Evolutionary conservation across 2,113 vertebrate genomes (phyloP), one percentile per base, ranked within the genome.

Genomic region (Nipponia nippon): DNA sequence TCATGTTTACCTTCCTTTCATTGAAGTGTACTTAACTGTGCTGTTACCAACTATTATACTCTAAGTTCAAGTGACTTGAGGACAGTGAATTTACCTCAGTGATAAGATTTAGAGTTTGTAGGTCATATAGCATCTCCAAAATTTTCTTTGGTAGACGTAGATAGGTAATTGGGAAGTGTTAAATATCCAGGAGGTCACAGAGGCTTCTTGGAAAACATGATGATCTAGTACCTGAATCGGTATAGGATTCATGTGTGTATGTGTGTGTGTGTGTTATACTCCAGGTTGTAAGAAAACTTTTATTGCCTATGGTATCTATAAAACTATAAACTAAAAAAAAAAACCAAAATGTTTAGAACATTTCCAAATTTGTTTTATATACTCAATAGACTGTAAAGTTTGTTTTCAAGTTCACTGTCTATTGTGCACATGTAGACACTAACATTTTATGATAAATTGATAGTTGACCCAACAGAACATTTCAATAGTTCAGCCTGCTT

Each of bases 381-480:
- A 75, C 61, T 80, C 78, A 78, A 36, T 40, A 91, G 72, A 49
- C 38, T 30, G 72, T 49, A 77, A 96, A 90, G 67, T 85, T 89
- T 92, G 16, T 69, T 91, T 95, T 89, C 55, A 87, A 87, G 69
- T 92, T 95, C 83, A 79, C 16, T 13, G 1, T 93, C 69, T 95
- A n/a, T n/a, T 84, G 53, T 73, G 53, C 32, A 58, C 6, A 70
- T 69, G 36, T 73, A 78, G 34, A 81, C 56, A n/a, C 32, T 75
- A 61, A 9, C 40, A 93, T 91, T 97, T 97, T 89, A 79, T 84
- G 50, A 93, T 84, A 95, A 92, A 87, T 49, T 84, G 25, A 63
- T 94, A 96, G 77, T 85, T 96, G 94, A 95, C 95, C 75, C 40
- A 87, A 83, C 20, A 93, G 92, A 91, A 94, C 34, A 59, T 66